These are phyloP conservation scores for Formica selysi DNA, from an alignment of 1,140 invertebrate species.

Conservation along the genomic window DNA sequence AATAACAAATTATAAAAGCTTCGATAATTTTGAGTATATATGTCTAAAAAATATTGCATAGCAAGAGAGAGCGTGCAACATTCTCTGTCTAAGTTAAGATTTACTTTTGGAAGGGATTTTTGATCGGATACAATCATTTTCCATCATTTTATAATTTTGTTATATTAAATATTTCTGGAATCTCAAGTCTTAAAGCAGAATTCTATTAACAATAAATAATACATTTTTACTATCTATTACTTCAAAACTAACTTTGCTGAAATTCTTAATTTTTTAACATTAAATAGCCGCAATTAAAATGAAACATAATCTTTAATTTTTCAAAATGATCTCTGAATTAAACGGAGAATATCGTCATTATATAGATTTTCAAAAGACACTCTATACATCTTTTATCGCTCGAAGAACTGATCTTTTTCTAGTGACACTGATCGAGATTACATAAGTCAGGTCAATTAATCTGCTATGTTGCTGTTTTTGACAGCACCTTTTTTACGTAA, in stretches of 20 bases:
- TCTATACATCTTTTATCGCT: background rate
- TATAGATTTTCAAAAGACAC: background rate
- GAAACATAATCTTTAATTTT: background rate
- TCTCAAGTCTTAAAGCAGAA: background rate
- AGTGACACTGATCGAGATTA: conserved; percentile 14
- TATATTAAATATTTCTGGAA: background rate
- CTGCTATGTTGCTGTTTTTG: background rate
- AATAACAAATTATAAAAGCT: background rate
- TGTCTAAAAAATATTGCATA: background rate
- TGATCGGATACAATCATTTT: background rate
- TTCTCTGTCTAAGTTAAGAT: conserved; percentile 3
- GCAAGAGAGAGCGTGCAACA: background rate
- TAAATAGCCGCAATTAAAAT: background rate
- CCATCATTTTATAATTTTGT: background rate
- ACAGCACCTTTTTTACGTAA: conserved; percentile 12
- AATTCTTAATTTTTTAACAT: background rate
- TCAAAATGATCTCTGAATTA: background rate
- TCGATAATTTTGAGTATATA: background rate
- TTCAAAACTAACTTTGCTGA: background rate
- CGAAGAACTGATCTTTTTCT: background rate
- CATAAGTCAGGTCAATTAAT: conserved; percentile 34
- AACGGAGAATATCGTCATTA: background rate
- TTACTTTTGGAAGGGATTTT: background rate
- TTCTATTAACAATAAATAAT: background rate
- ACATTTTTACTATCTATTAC: background rate